Base-by-base conservation (phyloP, 1,140 invertebrate species). In the Trypoxylus dichotomus region DNA sequence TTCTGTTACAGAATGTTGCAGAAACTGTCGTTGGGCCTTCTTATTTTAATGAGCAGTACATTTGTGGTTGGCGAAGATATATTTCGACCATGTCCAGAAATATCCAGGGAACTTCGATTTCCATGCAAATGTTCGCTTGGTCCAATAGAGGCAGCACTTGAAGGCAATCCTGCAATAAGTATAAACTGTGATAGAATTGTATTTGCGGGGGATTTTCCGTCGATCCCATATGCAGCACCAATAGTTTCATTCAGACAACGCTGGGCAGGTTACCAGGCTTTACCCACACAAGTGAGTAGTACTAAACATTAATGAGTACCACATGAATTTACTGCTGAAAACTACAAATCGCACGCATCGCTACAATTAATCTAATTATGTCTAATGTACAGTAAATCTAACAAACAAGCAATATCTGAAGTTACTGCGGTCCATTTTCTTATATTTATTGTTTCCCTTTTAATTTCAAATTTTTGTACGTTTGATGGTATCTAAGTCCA, bases 161-260 rank as follows among this genome's bases (percentile, higher is more conserved):
- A 87, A 29, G 87, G 85, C 32, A 86, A 86, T 68, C 88, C 88
- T 19, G 80, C 84, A 13, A 87, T 93, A 25, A 86, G 89, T 60
- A 90, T 96, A 87, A 91, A 97, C 84, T 97, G 96, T 84, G 94
- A 97, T 86, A 86, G 90, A 21, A 91, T 95, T 13, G 92, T 95
- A n/a, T 95, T 96, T 79, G 88, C 91, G 21, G 90, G 91, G 13
- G 94, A 96, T 81, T 91, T 92, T 63, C 90, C 94, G 0, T 86
- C 91, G 1, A 86, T 93, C 54, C 92, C 95, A 0, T 92, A 91
- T 81, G 92, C 92, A 15, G 92, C 92, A 13, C 92, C 93, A 8
- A 91, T 96, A 58, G 89, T 92, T 13, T 89, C 91, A 1, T 95
- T 95, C 84, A 92, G 91, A 74, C 94, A 96, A 83, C 88, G 91